A percentile compares a stretch with the other conserved stretches of the same genome.
Conservation (phyloP, 2,113 vertebrate genomes). For the Siniperca knerii region DNA sequence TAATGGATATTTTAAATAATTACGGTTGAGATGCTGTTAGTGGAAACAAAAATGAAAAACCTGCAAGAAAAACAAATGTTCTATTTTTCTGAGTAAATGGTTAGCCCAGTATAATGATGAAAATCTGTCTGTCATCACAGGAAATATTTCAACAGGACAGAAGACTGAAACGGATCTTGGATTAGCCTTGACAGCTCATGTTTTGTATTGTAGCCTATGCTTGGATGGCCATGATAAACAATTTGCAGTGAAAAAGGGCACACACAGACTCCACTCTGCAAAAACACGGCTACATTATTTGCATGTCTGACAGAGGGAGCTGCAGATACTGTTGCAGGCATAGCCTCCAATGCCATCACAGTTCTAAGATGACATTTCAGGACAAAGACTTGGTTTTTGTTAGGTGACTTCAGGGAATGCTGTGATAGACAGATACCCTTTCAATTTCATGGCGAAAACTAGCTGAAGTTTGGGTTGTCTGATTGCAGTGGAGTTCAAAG, state of each 20-base stretch:
- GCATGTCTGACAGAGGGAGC: background rate
- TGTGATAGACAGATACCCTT: constrained; percentile 72
- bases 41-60: background rate
- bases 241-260: background rate
- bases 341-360: background rate
- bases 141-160: background rate
- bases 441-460: constrained; percentile 58
- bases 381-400: constrained; percentile 27
- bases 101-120: background rate
- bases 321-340: background rate
- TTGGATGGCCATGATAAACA: constrained; percentile 14
- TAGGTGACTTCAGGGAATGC: constrained; percentile 50
- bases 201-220: background rate
- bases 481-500: constrained; percentile 75
- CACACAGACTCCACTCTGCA: background rate
- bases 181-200: constrained; percentile 9
- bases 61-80: constrained; percentile 1
- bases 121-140: background rate
- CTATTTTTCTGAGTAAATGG: background rate
- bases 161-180: constrained; percentile 1
- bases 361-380: constrained; percentile 31
- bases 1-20: background rate
- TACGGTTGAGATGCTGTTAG: background rate
- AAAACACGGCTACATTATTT: constrained; percentile 9
- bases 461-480: constrained; percentile 50